phyloP scores from a whole-genome alignment of 2,113 vertebrate species.

The Vireo altiloquus region DNA sequence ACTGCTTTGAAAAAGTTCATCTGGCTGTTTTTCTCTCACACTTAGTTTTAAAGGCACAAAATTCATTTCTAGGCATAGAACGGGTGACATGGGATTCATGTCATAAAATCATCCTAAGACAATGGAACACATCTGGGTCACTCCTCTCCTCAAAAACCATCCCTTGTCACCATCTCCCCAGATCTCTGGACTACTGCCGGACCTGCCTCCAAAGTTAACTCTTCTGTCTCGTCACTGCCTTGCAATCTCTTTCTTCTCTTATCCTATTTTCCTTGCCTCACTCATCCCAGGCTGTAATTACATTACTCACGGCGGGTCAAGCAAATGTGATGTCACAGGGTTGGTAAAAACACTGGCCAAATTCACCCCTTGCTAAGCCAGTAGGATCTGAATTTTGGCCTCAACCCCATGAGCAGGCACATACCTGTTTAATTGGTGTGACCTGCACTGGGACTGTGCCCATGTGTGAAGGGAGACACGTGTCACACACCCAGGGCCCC shows the following conservation, averaged over 20 bases:
- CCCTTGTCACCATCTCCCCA: neutral
- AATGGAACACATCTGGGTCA: neutral
- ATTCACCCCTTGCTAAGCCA: conserved; percentile 35
- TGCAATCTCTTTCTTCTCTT: neutral
- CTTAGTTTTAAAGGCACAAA: too few relatives aligned
- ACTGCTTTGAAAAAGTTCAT: too few relatives aligned
- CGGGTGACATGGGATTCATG: too few relatives aligned
- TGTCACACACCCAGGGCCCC: neutral
- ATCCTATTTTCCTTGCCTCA: neutral
- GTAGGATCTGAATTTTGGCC: conserved; percentile 49
- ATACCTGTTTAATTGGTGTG: conserved; percentile 37
- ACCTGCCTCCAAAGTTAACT: neutral
- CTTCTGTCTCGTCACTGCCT: neutral
- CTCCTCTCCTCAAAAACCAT: neutral
- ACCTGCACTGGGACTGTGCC: neutral
- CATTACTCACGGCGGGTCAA: conserved; percentile 24
- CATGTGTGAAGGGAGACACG: conserved; percentile 15
- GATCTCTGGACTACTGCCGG: neutral
- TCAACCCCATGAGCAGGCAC: neutral
- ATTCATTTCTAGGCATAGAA: too few relatives aligned
- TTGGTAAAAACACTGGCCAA: conserved; percentile 5
- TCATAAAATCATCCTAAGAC: too few relatives aligned
- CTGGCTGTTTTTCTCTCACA: too few relatives aligned
- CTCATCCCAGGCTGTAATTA: conserved; percentile 4
- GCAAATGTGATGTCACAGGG: conserved; percentile 3